Evolutionary conservation across 2,888 invertebrate genomes (phyloP), one percentile per base, ranked within the genome.

Genomic region (Aphodius sticticus): DNA sequence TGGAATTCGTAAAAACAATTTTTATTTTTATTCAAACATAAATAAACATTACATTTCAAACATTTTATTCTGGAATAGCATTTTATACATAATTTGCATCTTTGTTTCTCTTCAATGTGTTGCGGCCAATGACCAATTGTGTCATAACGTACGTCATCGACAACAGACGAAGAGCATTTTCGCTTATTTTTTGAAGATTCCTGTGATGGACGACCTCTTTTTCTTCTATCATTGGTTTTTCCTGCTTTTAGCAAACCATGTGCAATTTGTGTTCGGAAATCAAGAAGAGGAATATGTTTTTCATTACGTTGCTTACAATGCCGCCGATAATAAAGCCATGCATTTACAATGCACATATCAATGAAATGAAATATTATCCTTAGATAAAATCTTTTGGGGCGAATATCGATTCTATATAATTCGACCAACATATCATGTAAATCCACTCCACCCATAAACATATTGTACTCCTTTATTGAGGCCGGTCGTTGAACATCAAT

Each of bases 1-100:
- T 70, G 71, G 26, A 70, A 70, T 70, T 70, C 16, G 26, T 70
- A 70, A 70, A 70, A 70, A 70, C 53, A 70, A 70, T 70, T 70
- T 16, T 70, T 70, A 70, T 75, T 75, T 75, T 15, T 26, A 75
- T 75, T 75, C 53, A 75, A 75, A 75, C 76, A 75, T 16, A 75
- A 75, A 36, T 75, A 36, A 75, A 75, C 15, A 36, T 75, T 75
- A 26, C 26, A 75, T 75, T 75, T 75, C 9, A 75, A 36, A 37
- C 76, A 75, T 37, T 75, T 75, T 6, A 75, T 36, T 37, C 76
- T 75, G n/a, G 35, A 75, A 75, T 75, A 75, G 35, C 15, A 75
- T 6, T 75, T 75, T 9, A 75, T 75, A n/a, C 76, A 75, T 37
- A 75, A 75, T 37, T 75, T 75, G 37, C 76, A 75, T 37, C 76